A percentile compares a stretch with the other conserved stretches of the same genome.
Evolutionary conservation across 2,113 vertebrate genomes (phyloP).

Genomic region (Nesogale talazaci): DNA sequence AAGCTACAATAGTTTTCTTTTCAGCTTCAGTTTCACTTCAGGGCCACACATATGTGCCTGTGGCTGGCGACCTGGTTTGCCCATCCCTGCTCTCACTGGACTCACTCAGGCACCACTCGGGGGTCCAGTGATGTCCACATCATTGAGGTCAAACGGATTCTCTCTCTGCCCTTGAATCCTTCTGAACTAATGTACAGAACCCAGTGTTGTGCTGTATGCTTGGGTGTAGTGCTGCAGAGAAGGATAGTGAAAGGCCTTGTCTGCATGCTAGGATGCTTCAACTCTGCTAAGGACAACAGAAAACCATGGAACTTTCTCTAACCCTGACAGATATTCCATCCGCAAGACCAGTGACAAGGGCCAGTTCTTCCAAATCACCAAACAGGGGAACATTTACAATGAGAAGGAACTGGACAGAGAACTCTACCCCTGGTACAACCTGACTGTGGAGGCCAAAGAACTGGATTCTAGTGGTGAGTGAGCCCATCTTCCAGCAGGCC

Average conservation of each 20-base stretch:
- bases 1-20: no score
- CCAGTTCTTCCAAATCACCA: constrained; percentile 86
- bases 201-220: background rate
- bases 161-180: background rate
- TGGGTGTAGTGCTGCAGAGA: background rate
- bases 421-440: constrained; percentile 87
- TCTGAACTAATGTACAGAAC: background rate
- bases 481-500: background rate
- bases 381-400: constrained; percentile 88
- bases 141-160: background rate
- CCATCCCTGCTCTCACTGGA: background rate
- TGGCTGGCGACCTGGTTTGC: no score
- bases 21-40: no score
- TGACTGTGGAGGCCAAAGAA: constrained; percentile 93
- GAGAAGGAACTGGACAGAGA: constrained; percentile 92
- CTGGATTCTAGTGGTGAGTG: constrained; percentile 84
- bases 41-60: no score
- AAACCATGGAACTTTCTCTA: constrained; percentile 46
- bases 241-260: background rate
- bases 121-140: background rate
- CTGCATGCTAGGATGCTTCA: background rate
- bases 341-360: constrained; percentile 84
- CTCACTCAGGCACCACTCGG: background rate
- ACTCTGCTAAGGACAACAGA: background rate
- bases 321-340: constrained; percentile 89